Conservation (phyloP, 1,140 invertebrate genomes). For the Catajapyx aquilonaris region DNA sequence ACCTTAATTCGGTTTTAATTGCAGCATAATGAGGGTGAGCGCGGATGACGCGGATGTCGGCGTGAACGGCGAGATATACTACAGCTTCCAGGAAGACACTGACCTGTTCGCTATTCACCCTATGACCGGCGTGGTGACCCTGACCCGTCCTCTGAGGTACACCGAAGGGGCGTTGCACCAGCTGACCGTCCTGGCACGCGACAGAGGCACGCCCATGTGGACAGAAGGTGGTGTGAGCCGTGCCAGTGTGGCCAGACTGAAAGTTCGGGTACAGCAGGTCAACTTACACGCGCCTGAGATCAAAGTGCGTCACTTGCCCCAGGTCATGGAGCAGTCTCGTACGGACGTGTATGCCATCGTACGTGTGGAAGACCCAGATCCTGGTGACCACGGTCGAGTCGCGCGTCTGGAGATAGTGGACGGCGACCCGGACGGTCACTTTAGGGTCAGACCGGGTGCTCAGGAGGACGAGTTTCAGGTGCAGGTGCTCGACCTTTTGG, state of each 20-base stretch:
- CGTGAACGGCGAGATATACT: slow-evolving; percentile 88
- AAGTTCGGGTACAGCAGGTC: slow-evolving; percentile 56
- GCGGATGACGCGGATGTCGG: slow-evolving; percentile 89
- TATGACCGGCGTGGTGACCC: slow-evolving; percentile 65
- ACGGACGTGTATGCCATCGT: slow-evolving; percentile 79
- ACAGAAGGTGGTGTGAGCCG: slow-evolving; percentile 24
- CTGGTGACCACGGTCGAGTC: slow-evolving; percentile 62
- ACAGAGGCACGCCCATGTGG: slow-evolving; percentile 46
- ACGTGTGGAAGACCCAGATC: slow-evolving; percentile 57
- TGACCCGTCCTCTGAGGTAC: slow-evolving; percentile 54
- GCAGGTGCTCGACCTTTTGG: slow-evolving; percentile 53
- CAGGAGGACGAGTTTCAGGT: slow-evolving; percentile 22
- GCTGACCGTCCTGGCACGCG: slow-evolving; percentile 56
- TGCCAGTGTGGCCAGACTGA: slow-evolving; percentile 46
- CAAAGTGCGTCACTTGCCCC: slow-evolving; percentile 48
- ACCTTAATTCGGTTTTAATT: too few species aligned
- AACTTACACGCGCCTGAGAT: slow-evolving; percentile 74
- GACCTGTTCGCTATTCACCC: slow-evolving; percentile 80
- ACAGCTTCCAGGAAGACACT: slow-evolving; percentile 64
- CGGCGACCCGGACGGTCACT: slow-evolving; percentile 70
- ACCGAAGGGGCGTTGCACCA: slow-evolving; percentile 44
- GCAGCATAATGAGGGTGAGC: slow-evolving; percentile 48
- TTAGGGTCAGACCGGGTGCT: slow-evolving; percentile 40
- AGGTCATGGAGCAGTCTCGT: slow-evolving; percentile 62
- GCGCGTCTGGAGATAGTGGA: slow-evolving; percentile 63